A percentile compares a stretch with the other conserved stretches of the same genome.
These are phyloP conservation scores for Nasonia longicornis DNA, from an alignment of 1,140 invertebrate genomes.

Conservation along the genomic window DNA sequence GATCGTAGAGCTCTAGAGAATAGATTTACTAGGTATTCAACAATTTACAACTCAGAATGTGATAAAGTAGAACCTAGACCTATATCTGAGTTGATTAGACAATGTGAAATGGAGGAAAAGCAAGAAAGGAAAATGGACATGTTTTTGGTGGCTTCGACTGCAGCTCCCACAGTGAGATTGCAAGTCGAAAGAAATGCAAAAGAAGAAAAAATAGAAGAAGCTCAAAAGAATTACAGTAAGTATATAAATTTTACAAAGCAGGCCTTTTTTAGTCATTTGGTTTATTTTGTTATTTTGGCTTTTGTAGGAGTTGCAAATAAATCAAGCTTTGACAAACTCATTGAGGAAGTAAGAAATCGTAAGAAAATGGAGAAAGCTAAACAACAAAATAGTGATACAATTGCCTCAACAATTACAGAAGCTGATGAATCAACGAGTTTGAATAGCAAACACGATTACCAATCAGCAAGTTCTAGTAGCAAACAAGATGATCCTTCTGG, in stretches of 20 bases:
- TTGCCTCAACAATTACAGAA: neutral
- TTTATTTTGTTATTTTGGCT: conserved; percentile 47
- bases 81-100: conserved; percentile 63
- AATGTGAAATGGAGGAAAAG: conserved; percentile 67
- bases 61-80: conserved; percentile 66
- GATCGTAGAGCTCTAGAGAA: conserved; percentile 66
- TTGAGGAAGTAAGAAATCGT: conserved; percentile 57
- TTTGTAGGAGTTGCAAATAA: conserved; percentile 60
- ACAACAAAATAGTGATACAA: neutral
- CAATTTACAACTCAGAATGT: conserved; percentile 70
- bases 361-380: conserved; percentile 37
- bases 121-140: conserved; percentile 59
- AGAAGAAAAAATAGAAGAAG: conserved; percentile 64
- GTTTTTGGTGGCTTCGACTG: conserved; percentile 34
- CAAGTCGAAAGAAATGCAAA: conserved; percentile 61
- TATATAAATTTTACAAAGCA: conserved; percentile 39
- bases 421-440: neutral
- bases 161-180: conserved; percentile 39
- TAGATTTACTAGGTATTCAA: conserved; percentile 66
- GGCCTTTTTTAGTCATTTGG: neutral
- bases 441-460: neutral
- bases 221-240: conserved; percentile 67
- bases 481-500: neutral
- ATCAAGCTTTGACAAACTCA: conserved; percentile 60
- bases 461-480: neutral